These are phyloP conservation scores for Pandemis corylana DNA, from an alignment of 2,888 invertebrate genomes.

Conservation along the genomic window DNA sequence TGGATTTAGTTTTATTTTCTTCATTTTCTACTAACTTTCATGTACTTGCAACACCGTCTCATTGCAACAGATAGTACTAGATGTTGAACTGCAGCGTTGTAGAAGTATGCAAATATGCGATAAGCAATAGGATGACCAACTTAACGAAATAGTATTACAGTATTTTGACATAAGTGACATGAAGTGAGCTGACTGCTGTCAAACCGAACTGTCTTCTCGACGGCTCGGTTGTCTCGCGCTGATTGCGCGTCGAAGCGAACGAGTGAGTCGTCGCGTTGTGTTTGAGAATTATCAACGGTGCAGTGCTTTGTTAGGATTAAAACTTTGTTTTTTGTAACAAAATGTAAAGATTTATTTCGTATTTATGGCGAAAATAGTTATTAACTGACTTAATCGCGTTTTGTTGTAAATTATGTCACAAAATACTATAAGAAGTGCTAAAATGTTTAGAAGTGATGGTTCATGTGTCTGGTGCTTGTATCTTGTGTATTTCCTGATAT, in stretches of 20 bases:
- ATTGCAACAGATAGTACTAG: conserved; percentile 14
- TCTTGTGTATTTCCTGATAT: conserved; percentile 68
- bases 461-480: conserved; percentile 66
- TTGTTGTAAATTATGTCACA: conserved; percentile 39
- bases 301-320: conserved; percentile 36
- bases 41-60: background rate
- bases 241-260: conserved; percentile 36
- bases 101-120: background rate
- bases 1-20: background rate
- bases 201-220: background rate
- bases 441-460: conserved; percentile 69
- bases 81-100: background rate
- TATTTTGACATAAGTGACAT: conserved; percentile 12
- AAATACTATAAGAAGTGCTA: conserved; percentile 53
- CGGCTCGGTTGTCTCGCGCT: conserved; percentile 17
- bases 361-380: conserved; percentile 32
- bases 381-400: conserved; percentile 18
- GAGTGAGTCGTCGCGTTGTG: conserved; percentile 26
- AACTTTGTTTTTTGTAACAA: conserved; percentile 36
- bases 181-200: conserved; percentile 28
- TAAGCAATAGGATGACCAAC: conserved; percentile 4
- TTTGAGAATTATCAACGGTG: conserved; percentile 16
- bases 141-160: conserved; percentile 3
- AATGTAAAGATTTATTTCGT: conserved; percentile 35
- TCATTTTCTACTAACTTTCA: background rate